phyloP scores from a whole-genome alignment of 2,113 vertebrate species.

The Romanogobio albipinnatus region DNA sequence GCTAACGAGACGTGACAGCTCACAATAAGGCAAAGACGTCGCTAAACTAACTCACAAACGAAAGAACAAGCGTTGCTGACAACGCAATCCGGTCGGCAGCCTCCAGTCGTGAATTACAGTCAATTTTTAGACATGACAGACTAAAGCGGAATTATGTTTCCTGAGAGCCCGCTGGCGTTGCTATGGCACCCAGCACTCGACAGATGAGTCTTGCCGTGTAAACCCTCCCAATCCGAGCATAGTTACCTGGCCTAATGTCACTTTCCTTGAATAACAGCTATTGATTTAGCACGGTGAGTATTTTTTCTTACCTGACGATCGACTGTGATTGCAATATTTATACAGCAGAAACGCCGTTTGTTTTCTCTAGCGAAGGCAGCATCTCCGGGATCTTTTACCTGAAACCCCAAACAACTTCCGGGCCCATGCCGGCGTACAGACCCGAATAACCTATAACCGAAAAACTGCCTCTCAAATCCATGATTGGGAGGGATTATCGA shows the following conservation, averaged over 20 bases:
- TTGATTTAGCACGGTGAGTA: not conserved
- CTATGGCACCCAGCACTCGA: slow-evolving; percentile 63
- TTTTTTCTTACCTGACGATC: slow-evolving; percentile 71
- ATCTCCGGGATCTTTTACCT: slow-evolving; percentile 81
- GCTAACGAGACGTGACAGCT: slow-evolving; percentile 64
- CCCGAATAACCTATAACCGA: slow-evolving; percentile 66
- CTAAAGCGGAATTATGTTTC: slow-evolving; percentile 62
- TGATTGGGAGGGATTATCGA: slow-evolving; percentile 71
- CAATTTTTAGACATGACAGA: slow-evolving; percentile 43
- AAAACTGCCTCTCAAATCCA: slow-evolving; percentile 55
- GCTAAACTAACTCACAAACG: slow-evolving; percentile 30
- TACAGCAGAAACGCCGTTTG: slow-evolving; percentile 74
- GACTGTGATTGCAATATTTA: slow-evolving; percentile 67
- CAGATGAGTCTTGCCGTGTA: slow-evolving; percentile 56
- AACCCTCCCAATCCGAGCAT: slow-evolving; percentile 48
- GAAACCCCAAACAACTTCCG: slow-evolving; percentile 82
- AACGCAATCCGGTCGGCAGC: not conserved
- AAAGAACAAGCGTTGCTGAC: not conserved
- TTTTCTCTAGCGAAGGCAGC: slow-evolving; percentile 82
- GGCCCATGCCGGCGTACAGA: slow-evolving; percentile 80
- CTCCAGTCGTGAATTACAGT: not conserved
- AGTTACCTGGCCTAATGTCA: slow-evolving; percentile 38
- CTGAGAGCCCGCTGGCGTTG: slow-evolving; percentile 63
- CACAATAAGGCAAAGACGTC: slow-evolving; percentile 29
- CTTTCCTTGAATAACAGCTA: slow-evolving; percentile 6